Evolutionary conservation across 2,113 vertebrate species (phyloP).

Genomic region (Nansenia antarctica): DNA sequence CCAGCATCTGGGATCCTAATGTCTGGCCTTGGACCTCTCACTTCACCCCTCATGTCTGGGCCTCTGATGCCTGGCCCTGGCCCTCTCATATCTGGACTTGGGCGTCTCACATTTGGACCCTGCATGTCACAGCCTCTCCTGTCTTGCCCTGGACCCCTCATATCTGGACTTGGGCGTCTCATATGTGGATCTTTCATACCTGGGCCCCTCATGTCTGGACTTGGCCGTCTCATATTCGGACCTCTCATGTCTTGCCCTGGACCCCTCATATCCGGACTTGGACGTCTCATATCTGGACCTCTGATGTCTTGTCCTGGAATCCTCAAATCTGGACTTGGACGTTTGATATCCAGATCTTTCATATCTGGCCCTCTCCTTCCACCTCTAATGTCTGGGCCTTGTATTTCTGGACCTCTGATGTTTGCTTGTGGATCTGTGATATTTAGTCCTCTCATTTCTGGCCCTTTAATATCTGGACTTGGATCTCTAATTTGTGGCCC

Average conservation of each 20-base stretch:
- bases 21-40: constrained; percentile 10
- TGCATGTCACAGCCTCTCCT: neutral
- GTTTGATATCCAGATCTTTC: neutral
- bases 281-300: constrained; percentile 6
- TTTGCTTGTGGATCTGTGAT: constrained; percentile 2
- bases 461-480: too few species aligned
- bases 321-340: neutral
- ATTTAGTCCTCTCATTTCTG: neutral
- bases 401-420: constrained; percentile 4
- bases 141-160: constrained; percentile 17
- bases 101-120: constrained; percentile 13
- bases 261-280: neutral
- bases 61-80: constrained; percentile 4
- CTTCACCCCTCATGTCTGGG: neutral
- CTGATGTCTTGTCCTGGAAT: constrained; percentile 13
- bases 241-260: neutral
- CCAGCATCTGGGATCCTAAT: constrained; percentile 12
- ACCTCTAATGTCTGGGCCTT: neutral
- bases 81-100: neutral
- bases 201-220: constrained; percentile 6
- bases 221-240: constrained; percentile 16
- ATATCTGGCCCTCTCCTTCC: too few species aligned
- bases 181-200: neutral
- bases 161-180: constrained; percentile 29
- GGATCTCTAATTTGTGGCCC: neutral